A percentile compares a stretch with the other conserved stretches of the same genome.
Evolutionary conservation across 1,140 invertebrate species (phyloP).

Genomic region (Homalodisca vitripennis): DNA sequence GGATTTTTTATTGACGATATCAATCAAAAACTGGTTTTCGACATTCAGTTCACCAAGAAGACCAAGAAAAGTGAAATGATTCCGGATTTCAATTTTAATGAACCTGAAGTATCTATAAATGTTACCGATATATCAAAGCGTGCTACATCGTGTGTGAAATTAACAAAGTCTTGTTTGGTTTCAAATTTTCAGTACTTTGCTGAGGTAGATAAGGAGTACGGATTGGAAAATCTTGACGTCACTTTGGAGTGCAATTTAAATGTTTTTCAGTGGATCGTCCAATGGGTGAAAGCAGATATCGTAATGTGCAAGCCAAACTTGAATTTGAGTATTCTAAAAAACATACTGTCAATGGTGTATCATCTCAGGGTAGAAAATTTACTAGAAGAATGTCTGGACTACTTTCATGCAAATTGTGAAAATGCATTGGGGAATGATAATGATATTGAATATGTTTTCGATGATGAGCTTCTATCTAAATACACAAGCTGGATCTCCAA

Average conservation of each 20-base stretch:
- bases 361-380: background rate
- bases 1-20: background rate
- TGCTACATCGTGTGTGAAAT: background rate
- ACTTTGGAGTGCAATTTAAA: background rate
- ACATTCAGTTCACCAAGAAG: background rate
- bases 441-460: background rate
- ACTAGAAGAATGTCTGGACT: constrained; percentile 6
- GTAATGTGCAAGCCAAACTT: constrained; percentile 9
- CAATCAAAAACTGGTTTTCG: background rate
- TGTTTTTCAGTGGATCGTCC: constrained; percentile 4
- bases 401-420: background rate
- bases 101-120: background rate
- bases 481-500: background rate
- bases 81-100: background rate
- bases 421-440: background rate
- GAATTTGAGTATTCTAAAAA: background rate
- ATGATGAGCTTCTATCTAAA: constrained; percentile 4
- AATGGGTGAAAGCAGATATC: background rate
- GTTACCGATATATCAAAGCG: background rate
- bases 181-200: constrained; percentile 3
- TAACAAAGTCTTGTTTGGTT: background rate
- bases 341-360: background rate
- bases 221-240: constrained; percentile 1
- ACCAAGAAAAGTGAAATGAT: background rate
- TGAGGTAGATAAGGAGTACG: constrained; percentile 1